Evolutionary conservation across 1,140 invertebrate genomes (phyloP).

Genomic region (Riptortus pedestris): DNA sequence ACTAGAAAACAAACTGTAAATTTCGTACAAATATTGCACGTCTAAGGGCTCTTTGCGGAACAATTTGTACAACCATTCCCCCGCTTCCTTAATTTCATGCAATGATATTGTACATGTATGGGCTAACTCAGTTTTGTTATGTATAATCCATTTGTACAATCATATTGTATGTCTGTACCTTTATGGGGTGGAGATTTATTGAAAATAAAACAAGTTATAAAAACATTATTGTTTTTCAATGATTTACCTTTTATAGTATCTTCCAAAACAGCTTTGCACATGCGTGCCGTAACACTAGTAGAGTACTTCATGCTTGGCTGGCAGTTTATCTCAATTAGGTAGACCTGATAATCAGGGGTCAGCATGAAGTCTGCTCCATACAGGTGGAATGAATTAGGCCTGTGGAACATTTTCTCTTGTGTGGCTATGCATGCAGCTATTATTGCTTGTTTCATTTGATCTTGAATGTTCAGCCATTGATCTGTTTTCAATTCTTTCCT

Average conservation of each 20-base stretch:
- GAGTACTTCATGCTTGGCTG: slow-evolving; percentile 81
- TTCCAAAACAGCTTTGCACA: slow-evolving; percentile 78
- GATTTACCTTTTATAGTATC: slow-evolving; percentile 82
- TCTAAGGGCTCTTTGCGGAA: too few species aligned
- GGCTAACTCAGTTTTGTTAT: too few species aligned
- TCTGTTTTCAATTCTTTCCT: slow-evolving; percentile 52
- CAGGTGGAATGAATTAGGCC: slow-evolving; percentile 81
- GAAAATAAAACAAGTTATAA: too few species aligned
- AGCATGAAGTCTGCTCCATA: slow-evolving; percentile 90
- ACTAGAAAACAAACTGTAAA: too few species aligned
- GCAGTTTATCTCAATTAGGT: slow-evolving; percentile 90
- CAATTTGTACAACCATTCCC: too few species aligned
- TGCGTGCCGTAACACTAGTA: slow-evolving; percentile 72
- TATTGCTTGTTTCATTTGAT: slow-evolving; percentile 78
- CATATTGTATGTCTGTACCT: too few species aligned
- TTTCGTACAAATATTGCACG: too few species aligned
- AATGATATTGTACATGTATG: too few species aligned
- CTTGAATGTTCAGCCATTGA: slow-evolving; percentile 73
- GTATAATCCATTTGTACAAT: too few species aligned
- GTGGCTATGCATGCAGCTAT: slow-evolving; percentile 75
- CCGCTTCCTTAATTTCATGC: too few species aligned
- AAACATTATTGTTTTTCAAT: neutral
- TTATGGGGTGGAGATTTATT: too few species aligned
- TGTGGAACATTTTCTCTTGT: slow-evolving; percentile 72
- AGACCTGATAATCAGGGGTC: slow-evolving; percentile 75